A percentile compares a stretch with the other conserved stretches of the same genome.
Conservation (phyloP, 1,140 invertebrate genomes). For the Drosophila grimshawi region DNA sequence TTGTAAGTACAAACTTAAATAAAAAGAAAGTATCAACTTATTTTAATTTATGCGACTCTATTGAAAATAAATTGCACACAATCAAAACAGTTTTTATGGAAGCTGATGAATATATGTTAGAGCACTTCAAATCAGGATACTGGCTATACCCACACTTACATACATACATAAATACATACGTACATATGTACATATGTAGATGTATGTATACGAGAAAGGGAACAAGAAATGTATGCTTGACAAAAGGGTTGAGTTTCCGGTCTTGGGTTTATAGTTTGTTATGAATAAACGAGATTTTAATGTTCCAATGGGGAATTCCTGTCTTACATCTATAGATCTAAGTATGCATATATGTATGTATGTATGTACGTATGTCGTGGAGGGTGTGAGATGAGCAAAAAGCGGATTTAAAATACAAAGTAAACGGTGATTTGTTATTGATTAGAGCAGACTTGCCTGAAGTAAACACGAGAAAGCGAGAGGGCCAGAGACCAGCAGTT, state of each 20-base stretch:
- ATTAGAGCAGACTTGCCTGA: slow-evolving; percentile 72
- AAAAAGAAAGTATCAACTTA: too few relatives aligned
- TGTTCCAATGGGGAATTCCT: slow-evolving; percentile 82
- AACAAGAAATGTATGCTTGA: slow-evolving; percentile 33
- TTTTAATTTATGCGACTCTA: too few relatives aligned
- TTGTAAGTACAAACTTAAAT: too few relatives aligned
- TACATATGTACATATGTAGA: slow-evolving; percentile 2
- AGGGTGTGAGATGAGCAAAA: not conserved
- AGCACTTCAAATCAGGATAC: too few relatives aligned
- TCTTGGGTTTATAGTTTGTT: slow-evolving; percentile 39
- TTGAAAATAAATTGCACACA: not conserved
- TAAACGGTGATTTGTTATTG: slow-evolving; percentile 84
- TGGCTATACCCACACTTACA: too few relatives aligned
- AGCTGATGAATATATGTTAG: too few relatives aligned
- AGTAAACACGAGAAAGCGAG: slow-evolving; percentile 1
- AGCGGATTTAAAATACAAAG: slow-evolving; percentile 78
- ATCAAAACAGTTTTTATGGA: too few relatives aligned
- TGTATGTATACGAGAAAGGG: slow-evolving; percentile 53
- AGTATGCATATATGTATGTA: not conserved
- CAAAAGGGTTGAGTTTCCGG: slow-evolving; percentile 48
- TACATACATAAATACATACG: too few relatives aligned
- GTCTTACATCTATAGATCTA: slow-evolving; percentile 22
- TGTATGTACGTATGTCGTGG: not conserved
- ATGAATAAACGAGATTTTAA: slow-evolving; percentile 82
- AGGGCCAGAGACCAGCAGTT: not conserved